phyloP scores from a whole-genome alignment of 1,140 invertebrate species.

The Bombus confusus region DNA sequence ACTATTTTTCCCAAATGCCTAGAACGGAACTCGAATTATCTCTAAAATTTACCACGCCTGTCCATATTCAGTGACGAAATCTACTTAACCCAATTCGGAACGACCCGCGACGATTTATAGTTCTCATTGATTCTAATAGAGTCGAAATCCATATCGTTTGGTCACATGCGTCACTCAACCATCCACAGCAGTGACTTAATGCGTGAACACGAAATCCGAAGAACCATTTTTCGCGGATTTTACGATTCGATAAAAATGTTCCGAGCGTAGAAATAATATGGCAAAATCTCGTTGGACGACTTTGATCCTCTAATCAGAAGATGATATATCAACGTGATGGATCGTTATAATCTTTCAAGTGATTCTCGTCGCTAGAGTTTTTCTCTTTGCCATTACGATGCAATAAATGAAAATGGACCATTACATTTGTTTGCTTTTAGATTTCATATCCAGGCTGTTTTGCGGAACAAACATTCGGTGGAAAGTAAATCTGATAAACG shows the following conservation, averaged over 20 bases:
- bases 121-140: conserved; percentile 33
- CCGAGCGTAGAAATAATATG: neutral
- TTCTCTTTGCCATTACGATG: neutral
- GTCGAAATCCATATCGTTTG: conserved; percentile 35
- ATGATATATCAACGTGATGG: conserved; percentile 8
- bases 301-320: neutral
- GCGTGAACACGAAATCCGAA: neutral
- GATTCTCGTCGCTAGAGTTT: neutral
- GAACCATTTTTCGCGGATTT: neutral
- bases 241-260: neutral
- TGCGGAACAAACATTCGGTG: neutral
- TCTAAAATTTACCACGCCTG: conserved; percentile 14
- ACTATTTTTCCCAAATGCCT: conserved; percentile 17
- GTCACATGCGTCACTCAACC: conserved; percentile 3
- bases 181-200: conserved; percentile 1
- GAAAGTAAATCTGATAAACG: neutral
- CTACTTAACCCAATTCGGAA: conserved; percentile 47
- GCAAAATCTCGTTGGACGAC: neutral
- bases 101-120: conserved; percentile 36
- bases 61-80: conserved; percentile 34
- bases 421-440: neutral
- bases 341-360: neutral
- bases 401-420: neutral
- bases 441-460: neutral
- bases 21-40: neutral